These are phyloP conservation scores for Athripsodes cinereus DNA, from an alignment of 2,888 invertebrate species.

Conservation along the genomic window DNA sequence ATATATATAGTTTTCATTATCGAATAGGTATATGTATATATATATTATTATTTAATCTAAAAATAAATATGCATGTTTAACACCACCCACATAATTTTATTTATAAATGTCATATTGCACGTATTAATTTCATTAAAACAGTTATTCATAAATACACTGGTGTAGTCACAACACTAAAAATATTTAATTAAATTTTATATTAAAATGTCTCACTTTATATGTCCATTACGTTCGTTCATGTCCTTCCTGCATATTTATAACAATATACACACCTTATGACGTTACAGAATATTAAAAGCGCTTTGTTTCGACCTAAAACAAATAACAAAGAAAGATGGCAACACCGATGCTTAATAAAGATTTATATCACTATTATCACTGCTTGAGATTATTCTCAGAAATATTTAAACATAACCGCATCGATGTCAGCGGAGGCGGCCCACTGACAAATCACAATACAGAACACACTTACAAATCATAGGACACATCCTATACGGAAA, in stretches of 20 bases:
- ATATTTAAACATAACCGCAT: too few relatives aligned
- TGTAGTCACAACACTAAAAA: background rate
- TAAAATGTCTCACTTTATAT: background rate
- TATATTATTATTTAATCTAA: background rate
- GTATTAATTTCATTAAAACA: background rate
- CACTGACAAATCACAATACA: too few relatives aligned
- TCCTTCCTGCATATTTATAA: background rate
- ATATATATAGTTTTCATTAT: too few relatives aligned
- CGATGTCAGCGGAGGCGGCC: too few relatives aligned
- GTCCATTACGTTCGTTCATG: background rate
- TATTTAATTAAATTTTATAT: background rate
- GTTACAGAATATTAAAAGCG: too few relatives aligned
- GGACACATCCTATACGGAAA: too few relatives aligned
- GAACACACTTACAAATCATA: too few relatives aligned
- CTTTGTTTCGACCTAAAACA: background rate
- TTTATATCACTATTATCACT: too few relatives aligned
- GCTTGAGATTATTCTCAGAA: too few relatives aligned
- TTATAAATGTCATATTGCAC: constrained; percentile 2
- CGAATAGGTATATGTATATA: background rate
- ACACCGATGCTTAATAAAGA: background rate
- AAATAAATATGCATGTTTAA: background rate
- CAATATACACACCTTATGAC: background rate
- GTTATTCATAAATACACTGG: background rate
- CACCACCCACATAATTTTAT: background rate
- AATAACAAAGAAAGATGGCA: background rate